These are phyloP conservation scores for Malurus leucopterus DNA, from an alignment of 2,797 vertebrate genomes.

Conservation along the genomic window DNA sequence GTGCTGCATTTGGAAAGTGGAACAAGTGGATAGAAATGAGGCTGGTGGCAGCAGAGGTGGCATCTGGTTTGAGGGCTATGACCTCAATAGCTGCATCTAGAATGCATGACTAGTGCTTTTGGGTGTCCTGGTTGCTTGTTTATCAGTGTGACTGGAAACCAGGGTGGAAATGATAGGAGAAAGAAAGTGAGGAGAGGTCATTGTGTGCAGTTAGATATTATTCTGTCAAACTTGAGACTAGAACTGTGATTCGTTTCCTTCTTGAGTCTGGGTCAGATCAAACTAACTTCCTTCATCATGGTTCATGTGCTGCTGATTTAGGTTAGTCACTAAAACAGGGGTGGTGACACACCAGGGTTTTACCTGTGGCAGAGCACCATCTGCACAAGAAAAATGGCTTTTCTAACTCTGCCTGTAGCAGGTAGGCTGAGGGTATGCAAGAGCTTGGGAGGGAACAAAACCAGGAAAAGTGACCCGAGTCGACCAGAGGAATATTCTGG, in stretches of 20 bases:
- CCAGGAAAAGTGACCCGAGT: not conserved
- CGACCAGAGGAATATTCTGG: fast-evolving
- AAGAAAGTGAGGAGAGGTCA: not conserved
- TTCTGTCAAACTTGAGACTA: not conserved
- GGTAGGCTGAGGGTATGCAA: not conserved
- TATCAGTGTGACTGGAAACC: not conserved
- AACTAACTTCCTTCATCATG: fast-evolving
- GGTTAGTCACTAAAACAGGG: not conserved
- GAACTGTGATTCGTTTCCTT: not conserved
- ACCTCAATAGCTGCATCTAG: not conserved
- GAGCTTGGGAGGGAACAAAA: not conserved
- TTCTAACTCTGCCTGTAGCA: not conserved
- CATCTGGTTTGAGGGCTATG: not conserved
- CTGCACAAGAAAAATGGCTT: not conserved
- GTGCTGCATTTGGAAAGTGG: not conserved
- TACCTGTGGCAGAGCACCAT: not conserved
- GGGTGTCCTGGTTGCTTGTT: not conserved
- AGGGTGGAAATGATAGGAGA: not conserved
- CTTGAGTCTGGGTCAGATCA: not conserved
- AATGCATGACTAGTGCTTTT: not conserved
- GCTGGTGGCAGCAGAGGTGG: not conserved
- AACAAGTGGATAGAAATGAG: not conserved
- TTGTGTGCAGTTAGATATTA: not conserved
- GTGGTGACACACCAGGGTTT: not conserved
- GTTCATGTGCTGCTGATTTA: not conserved